Conservation (phyloP, 2,888 invertebrate genomes). For the Sycophila texana region DNA sequence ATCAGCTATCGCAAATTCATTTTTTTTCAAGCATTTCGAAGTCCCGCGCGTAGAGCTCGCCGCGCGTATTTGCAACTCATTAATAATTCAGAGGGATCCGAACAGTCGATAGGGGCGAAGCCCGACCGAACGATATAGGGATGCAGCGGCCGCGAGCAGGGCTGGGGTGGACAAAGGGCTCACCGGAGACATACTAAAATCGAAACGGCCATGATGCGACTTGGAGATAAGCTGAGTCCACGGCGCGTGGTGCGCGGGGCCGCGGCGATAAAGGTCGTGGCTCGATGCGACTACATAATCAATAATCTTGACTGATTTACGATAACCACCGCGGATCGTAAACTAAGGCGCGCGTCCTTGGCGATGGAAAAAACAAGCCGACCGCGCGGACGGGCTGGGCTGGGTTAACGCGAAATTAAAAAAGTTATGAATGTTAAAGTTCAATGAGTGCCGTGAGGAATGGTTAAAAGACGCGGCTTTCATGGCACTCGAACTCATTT, state of each 20-base stretch:
- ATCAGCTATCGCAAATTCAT: not conserved
- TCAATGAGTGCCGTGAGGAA: no score
- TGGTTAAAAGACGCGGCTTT: no score
- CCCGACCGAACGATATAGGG: not conserved
- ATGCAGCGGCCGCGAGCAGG: not conserved
- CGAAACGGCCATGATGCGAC: constrained; percentile 38
- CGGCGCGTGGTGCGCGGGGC: not conserved
- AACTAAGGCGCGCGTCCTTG: constrained; percentile 23
- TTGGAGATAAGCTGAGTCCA: constrained; percentile 35
- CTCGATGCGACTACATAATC: constrained; percentile 30
- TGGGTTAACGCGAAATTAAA: not conserved
- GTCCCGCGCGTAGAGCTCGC: not conserved
- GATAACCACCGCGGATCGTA: constrained; percentile 40
- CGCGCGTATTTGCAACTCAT: constrained; percentile 6
- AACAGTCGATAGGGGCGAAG: not conserved
- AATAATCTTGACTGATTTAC: constrained; percentile 53
- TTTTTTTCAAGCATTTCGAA: not conserved
- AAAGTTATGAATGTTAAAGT: not conserved
- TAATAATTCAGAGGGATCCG: constrained; percentile 19
- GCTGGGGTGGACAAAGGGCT: constrained; percentile 5
- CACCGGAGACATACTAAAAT: constrained; percentile 36
- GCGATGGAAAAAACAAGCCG: not conserved
- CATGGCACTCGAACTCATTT: no score
- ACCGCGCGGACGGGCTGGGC: not conserved
- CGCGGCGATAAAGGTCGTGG: constrained; percentile 1